Evolutionary conservation across 53 echinoderm and acorn worm species (phyloP), one percentile per base, ranked within the genome.

Genomic region (Mesocentrotus franciscanus): DNA sequence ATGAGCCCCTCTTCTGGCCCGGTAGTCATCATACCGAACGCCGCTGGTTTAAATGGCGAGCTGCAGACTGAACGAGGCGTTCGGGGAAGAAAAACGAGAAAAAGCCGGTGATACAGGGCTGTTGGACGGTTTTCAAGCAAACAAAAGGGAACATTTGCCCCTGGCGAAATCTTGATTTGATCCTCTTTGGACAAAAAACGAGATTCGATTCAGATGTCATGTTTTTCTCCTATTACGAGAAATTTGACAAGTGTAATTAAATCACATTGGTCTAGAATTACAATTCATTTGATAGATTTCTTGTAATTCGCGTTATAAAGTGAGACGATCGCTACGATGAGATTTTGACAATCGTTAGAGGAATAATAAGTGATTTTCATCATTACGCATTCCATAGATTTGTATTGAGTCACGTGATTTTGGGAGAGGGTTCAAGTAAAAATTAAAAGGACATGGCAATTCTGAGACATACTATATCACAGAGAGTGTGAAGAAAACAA

Each of bases 221-320:
- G 42, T 36, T 92, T 81, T 92, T 68, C 35, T 70, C 92, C 62
- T 33, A 70, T 92, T 68, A 92, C 92, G 92, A 39, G 33, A 68
- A 92, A 70, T 92, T 64, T 68, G 92, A 92, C 92, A 92, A 62
- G 92, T 92, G 92, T 92, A 36, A 92, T 92, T 92, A 68, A 92
- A 64, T 61, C 33, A 39, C 34, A 92, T 68, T 34, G 92, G 92
- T 92, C 7, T 92, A 66, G 92, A 92, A 68, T 92, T 92, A 92
- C 92, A 39, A 92, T 64, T 66, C 36, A 42, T 81, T 42, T 42
- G 81, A 81, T 81, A 39, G 20, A 81, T 85, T 85, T 85, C 87
- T 27, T n/a, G 58, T 59, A 90, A 60, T 59, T 59, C 90, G 30
- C 60, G 29, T 27, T 27, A 61, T 29, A n/a, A 90, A 29, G 60